These are phyloP conservation scores for Lycaena phlaeas DNA, from an alignment of 2,888 invertebrate species.

Conservation along the genomic window DNA sequence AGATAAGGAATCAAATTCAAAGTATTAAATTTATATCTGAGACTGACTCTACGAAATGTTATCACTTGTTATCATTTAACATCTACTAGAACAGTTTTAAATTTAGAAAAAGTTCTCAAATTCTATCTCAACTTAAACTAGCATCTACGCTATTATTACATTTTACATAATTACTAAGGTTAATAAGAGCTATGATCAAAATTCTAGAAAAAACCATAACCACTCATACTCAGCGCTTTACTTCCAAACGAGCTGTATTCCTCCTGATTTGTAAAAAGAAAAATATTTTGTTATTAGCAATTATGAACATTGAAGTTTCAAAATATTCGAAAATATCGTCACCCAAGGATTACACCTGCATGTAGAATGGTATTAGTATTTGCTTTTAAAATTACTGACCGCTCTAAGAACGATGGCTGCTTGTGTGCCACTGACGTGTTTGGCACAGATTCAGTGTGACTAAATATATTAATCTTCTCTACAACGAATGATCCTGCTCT, in stretches of 20 bases:
- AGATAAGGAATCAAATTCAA: background rate
- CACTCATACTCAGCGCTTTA: slow-evolving; percentile 43
- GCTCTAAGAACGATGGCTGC: slow-evolving; percentile 65
- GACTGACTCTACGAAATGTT: background rate
- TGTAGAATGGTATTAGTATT: too few relatives aligned
- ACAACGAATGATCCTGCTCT: slow-evolving; percentile 86
- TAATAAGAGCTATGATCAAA: slow-evolving; percentile 15
- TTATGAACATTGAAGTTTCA: too few relatives aligned
- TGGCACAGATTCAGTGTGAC: slow-evolving; percentile 61
- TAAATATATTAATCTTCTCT: slow-evolving; percentile 81
- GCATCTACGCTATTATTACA: slow-evolving; percentile 5
- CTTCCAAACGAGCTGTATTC: slow-evolving; percentile 28
- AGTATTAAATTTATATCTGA: slow-evolving; percentile 2
- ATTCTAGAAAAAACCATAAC: slow-evolving; percentile 18
- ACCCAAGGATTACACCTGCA: too few relatives aligned
- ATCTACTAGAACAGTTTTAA: background rate
- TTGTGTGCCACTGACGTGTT: slow-evolving; percentile 57
- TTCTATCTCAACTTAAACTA: background rate
- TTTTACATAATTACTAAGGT: background rate
- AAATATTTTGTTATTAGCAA: slow-evolving; percentile 10
- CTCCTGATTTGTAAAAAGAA: slow-evolving; percentile 39
- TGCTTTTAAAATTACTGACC: slow-evolving; percentile 34
- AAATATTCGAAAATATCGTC: too few relatives aligned
- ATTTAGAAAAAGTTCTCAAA: background rate
- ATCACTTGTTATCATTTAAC: background rate